Evolutionary conservation across 2,888 invertebrate species (phyloP).

Genomic region (Lysandra coridon): DNA sequence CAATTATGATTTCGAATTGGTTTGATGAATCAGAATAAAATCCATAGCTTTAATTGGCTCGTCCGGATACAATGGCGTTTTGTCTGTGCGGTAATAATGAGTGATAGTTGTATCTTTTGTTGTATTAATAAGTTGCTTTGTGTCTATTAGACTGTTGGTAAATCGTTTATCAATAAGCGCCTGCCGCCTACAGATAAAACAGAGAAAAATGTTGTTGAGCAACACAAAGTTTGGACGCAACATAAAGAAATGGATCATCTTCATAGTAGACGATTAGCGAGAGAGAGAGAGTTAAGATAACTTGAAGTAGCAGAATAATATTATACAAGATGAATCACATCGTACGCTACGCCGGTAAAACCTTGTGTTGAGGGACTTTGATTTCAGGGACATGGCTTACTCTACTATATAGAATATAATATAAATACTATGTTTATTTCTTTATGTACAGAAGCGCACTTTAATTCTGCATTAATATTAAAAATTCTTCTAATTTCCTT

Average conservation of each 20-base stretch:
- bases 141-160: conserved; percentile 22
- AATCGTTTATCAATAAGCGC: conserved; percentile 19
- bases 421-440: too few species aligned
- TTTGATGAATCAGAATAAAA: conserved; percentile 79
- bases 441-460: too few species aligned
- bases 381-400: too few species aligned
- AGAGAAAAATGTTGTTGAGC: not conserved
- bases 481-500: not conserved
- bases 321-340: too few species aligned
- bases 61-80: conserved; percentile 46
- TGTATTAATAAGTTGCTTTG: conserved; percentile 16
- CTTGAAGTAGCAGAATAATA: too few species aligned
- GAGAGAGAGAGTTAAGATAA: too few species aligned
- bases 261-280: too few species aligned
- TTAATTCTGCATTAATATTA: not conserved
- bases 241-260: too few species aligned
- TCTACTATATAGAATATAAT: too few species aligned
- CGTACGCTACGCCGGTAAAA: too few species aligned
- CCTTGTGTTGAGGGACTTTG: too few species aligned
- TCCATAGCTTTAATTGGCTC: conserved; percentile 77
- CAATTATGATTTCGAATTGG: conserved; percentile 79
- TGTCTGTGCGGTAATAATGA: conserved; percentile 45
- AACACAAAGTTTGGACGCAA: not conserved
- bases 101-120: conserved; percentile 43
- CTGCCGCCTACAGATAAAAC: conserved; percentile 2